These are phyloP conservation scores for Tetramorium parvispinum DNA, from an alignment of 1,140 invertebrate species.

Conservation along the genomic window DNA sequence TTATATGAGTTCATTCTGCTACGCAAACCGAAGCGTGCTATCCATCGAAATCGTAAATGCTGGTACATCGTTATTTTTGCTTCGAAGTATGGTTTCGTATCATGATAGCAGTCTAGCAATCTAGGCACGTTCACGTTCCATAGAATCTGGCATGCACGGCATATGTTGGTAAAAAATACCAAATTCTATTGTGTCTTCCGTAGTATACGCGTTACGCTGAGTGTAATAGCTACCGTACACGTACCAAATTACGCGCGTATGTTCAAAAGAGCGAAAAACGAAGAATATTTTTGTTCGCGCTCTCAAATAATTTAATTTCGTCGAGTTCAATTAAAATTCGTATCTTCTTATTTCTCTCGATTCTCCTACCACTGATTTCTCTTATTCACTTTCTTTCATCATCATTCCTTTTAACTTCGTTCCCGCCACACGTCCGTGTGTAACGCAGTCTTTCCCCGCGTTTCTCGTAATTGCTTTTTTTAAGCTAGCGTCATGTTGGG, in stretches of 20 bases:
- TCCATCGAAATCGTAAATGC: background rate
- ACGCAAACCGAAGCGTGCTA: background rate
- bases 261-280: conserved; percentile 38
- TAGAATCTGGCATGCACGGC: background rate
- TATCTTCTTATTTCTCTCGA: background rate
- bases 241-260: conserved; percentile 23
- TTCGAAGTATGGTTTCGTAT: background rate
- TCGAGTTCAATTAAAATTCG: conserved; percentile 65
- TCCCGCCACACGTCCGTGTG: background rate
- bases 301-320: conserved; percentile 45
- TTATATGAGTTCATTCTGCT: background rate
- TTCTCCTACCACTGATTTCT: background rate
- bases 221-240: background rate
- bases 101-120: background rate
- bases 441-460: background rate
- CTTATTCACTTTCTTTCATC: conserved; percentile 48
- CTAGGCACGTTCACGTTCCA: background rate
- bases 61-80: background rate
- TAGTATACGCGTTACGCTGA: background rate
- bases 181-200: conserved; percentile 2
- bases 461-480: conserved; percentile 54
- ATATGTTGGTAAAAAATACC: conserved; percentile 11
- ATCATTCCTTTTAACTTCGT: conserved; percentile 10
- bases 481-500: conserved; percentile 24
- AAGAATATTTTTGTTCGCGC: background rate